Evolutionary conservation across 2,113 vertebrate genomes (phyloP).

Genomic region (Orthonyx spaldingii): DNA sequence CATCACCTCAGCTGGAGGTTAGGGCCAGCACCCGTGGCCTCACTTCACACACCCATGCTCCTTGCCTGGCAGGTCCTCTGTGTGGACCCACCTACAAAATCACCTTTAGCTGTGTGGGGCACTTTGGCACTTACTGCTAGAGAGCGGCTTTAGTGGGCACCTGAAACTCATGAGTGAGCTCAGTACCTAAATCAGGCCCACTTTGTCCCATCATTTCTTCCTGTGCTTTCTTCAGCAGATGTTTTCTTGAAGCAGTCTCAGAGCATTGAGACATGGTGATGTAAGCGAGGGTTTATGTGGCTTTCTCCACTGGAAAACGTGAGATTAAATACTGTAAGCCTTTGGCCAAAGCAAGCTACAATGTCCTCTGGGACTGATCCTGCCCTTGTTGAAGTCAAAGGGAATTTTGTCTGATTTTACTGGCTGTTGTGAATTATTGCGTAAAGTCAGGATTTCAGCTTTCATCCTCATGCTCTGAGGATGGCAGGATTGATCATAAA

Average conservation of each 20-base stretch:
- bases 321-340: neutral
- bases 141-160: neutral
- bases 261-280: neutral
- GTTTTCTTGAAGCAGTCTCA: neutral
- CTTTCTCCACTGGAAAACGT: neutral
- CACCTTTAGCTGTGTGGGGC: fast-evolving
- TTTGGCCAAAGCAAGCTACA: neutral
- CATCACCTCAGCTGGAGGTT: neutral
- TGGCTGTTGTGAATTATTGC: neutral
- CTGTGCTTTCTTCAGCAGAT: neutral
- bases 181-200: neutral
- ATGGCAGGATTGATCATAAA: neutral
- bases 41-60: neutral
- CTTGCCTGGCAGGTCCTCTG: neutral
- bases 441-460: neutral
- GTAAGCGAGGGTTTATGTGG: neutral
- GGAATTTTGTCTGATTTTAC: neutral
- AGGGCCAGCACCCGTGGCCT: neutral
- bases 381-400: neutral
- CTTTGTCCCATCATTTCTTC: neutral
- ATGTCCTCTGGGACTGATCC: neutral
- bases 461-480: neutral
- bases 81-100: neutral
- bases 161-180: neutral
- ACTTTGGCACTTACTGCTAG: neutral